Percentiles rank a stretch among this genome's conserved stretches.
These are phyloP conservation scores for Manduca sexta DNA, from an alignment of 1,140 invertebrate species.

Conservation along the genomic window DNA sequence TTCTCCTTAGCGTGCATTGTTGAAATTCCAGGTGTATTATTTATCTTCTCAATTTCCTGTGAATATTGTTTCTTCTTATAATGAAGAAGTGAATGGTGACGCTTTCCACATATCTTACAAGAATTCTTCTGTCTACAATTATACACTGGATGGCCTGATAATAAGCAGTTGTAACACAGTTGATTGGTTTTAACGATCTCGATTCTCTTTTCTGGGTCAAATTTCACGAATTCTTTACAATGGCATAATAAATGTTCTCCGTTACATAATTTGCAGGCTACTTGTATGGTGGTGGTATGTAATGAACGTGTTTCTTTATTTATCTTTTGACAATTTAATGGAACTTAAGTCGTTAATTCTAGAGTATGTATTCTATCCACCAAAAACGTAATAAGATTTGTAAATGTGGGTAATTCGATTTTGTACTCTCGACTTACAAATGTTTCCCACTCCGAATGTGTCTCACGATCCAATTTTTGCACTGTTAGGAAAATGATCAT, in stretches of 20 bases:
- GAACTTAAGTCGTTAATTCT: too few species aligned
- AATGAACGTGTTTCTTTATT: neutral
- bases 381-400: too few species aligned
- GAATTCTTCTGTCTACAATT: slow-evolving; percentile 23
- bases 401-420: too few species aligned
- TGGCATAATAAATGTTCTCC: slow-evolving; percentile 21
- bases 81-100: slow-evolving; percentile 33
- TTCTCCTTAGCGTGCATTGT: slow-evolving; percentile 7
- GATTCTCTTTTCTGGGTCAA: slow-evolving; percentile 14
- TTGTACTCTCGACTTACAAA: too few species aligned
- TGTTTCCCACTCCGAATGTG: neutral
- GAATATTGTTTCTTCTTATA: too few species aligned
- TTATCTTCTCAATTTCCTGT: slow-evolving; percentile 2
- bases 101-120: slow-evolving; percentile 25
- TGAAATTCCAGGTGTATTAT: slow-evolving; percentile 3
- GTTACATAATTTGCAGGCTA: slow-evolving; percentile 12
- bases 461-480: slow-evolving; percentile 5
- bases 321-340: too few species aligned
- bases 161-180: slow-evolving; percentile 34
- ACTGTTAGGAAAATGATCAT: slow-evolving; percentile 7
- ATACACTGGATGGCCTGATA: slow-evolving; percentile 20
- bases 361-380: too few species aligned
- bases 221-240: slow-evolving; percentile 25
- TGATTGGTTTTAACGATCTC: slow-evolving; percentile 22
- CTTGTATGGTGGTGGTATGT: slow-evolving; percentile 8